Conservation (phyloP, 2,797 vertebrate genomes). For the Neomorphus geoffroyi region DNA sequence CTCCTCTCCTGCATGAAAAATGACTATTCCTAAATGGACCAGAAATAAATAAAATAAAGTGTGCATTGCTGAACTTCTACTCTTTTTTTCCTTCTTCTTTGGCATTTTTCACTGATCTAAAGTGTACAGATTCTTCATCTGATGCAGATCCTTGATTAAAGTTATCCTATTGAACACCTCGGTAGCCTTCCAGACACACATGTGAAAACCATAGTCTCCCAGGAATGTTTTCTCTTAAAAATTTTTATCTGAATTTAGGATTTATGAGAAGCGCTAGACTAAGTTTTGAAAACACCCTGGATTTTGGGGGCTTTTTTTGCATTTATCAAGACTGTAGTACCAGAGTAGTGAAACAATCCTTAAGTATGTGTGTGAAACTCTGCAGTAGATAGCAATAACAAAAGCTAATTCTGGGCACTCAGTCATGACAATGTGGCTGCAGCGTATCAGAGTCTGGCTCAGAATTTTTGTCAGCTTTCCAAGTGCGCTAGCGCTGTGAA, state of each 20-base stretch:
- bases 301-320: not conserved
- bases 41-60: not conserved
- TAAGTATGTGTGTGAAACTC: not conserved
- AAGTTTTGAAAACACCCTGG: not conserved
- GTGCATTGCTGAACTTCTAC: not conserved
- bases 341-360: not conserved
- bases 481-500: not conserved
- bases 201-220: not conserved
- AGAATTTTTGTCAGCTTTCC: not conserved
- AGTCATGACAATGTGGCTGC: not conserved
- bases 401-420: not conserved
- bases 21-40: not conserved
- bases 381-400: not conserved
- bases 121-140: not conserved
- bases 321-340: not conserved
- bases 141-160: not conserved
- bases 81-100: not conserved
- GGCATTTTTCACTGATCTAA: not conserved
- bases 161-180: not conserved
- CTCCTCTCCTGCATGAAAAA: not conserved
- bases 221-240: not conserved
- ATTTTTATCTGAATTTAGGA: not conserved
- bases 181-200: not conserved
- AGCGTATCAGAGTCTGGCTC: not conserved
- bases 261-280: not conserved